A percentile compares a stretch with the other conserved stretches of the same genome.
Conservation (phyloP, 1,140 invertebrate genomes). For the Monomorium pharaonis region DNA sequence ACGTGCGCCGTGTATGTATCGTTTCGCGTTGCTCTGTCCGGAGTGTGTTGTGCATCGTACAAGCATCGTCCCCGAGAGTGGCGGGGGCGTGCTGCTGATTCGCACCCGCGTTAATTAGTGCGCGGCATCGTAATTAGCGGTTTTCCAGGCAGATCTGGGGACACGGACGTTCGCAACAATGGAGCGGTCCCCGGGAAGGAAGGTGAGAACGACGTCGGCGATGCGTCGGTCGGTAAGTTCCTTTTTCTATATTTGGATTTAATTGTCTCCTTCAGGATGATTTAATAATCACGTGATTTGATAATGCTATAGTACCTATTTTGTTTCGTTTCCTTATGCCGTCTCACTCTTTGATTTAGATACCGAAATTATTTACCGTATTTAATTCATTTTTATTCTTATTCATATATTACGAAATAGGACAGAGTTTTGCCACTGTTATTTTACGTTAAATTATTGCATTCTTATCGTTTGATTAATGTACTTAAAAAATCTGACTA, state of each 20-base stretch:
- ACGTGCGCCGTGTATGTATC: no score
- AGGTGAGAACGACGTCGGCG: background rate
- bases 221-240: background rate
- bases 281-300: background rate
- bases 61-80: no score
- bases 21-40: background rate
- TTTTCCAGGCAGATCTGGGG: background rate
- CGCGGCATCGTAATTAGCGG: background rate
- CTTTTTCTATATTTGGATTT: background rate
- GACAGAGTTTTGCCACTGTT: background rate
- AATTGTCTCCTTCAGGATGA: background rate
- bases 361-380: background rate
- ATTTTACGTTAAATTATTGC: background rate
- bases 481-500: background rate
- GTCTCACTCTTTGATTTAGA: background rate
- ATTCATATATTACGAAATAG: background rate
- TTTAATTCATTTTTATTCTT: background rate
- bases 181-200: background rate
- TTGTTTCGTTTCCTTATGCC: background rate
- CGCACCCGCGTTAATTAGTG: conserved; percentile 16
- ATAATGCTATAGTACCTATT: background rate
- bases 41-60: background rate
- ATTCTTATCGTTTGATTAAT: background rate
- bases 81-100: background rate
- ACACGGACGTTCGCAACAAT: background rate